Percentiles rank a stretch among this genome's conserved stretches.
These are phyloP conservation scores for Cercopithecus diana DNA, from an alignment of 2,797 vertebrate species.

Conservation along the genomic window DNA sequence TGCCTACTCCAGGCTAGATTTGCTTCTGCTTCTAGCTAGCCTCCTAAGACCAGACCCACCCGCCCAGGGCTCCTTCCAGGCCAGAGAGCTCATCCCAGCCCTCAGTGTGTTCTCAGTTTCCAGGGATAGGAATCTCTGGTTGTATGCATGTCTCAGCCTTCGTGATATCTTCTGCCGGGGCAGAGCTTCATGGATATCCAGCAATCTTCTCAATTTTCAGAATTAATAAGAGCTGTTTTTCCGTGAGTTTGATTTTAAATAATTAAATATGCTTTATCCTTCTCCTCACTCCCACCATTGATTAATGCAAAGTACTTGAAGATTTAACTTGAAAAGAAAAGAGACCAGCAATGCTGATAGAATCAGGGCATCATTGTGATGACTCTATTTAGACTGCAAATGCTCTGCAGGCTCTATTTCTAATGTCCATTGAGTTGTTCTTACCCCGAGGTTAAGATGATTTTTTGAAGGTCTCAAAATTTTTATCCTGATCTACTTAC, in stretches of 20 bases:
- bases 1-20: neutral
- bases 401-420: too few species aligned
- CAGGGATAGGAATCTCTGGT: neutral
- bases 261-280: neutral
- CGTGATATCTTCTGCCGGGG: neutral
- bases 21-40: neutral
- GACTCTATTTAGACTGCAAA: neutral
- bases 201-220: neutral
- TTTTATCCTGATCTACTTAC: neutral
- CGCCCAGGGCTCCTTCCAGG: neutral
- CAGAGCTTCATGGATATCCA: neutral
- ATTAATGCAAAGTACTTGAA: neutral
- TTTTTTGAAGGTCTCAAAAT: neutral
- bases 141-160: neutral
- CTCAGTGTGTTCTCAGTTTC: neutral
- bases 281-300: neutral
- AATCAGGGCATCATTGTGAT: neutral
- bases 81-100: neutral
- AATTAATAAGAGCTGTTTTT: neutral
- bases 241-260: constrained; percentile 31
- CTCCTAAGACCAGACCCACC: neutral
- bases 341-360: neutral
- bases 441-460: neutral
- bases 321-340: neutral
- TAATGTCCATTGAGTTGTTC: neutral